Evolutionary conservation across 1,140 invertebrate species (phyloP), one percentile per base, ranked within the genome.

Genomic region (Oryctes rhinoceros): DNA sequence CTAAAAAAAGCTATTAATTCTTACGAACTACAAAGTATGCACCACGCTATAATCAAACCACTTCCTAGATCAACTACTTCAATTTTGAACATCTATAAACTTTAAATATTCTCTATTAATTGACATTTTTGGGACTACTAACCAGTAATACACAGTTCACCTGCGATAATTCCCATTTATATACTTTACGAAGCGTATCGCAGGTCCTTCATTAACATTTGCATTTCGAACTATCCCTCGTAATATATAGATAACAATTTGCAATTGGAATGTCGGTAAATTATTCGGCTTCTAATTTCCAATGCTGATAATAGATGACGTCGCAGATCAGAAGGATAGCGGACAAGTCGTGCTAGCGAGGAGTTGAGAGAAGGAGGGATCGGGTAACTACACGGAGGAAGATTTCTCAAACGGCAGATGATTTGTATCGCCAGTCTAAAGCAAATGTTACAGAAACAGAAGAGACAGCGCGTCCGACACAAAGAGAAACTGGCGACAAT

Each of bases 361-460:
- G 10, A 20, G 65, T 30, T 13, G 35, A 71, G 65, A 71, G 65
- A 18, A 74, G 65, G 24, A 44, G 59, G 37, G 59, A 71, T 24
- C 24, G 24, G 65, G 20, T 24, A 20, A 10, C 18, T 59, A 59
- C 53, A 59, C 53, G 53, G 18, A 59, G 53, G 35, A 80, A 80
- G 71, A 75, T 75, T 82, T 82, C 81, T 80, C 67, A 80, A 75
- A 80, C 78, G 83, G 82, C 24, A 35, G 65, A 71, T 83, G 83
- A 83, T 83, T 84, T 84, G 83, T 84, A 82, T 83, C 80, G 81
- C 77, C 75, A 81, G 81, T 84, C 81, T 80, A 81, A 78, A 81
- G 83, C 81, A 83, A 84, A 84, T 84, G 83, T 84, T 84, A 82
- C 81, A 83, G 79, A 79, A 80, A 81, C 79, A 80, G 81, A 81